A percentile compares a stretch with the other conserved stretches of the same genome.
phyloP scores from a whole-genome alignment of 2,113 vertebrate species.

The Embiotoca jacksoni region DNA sequence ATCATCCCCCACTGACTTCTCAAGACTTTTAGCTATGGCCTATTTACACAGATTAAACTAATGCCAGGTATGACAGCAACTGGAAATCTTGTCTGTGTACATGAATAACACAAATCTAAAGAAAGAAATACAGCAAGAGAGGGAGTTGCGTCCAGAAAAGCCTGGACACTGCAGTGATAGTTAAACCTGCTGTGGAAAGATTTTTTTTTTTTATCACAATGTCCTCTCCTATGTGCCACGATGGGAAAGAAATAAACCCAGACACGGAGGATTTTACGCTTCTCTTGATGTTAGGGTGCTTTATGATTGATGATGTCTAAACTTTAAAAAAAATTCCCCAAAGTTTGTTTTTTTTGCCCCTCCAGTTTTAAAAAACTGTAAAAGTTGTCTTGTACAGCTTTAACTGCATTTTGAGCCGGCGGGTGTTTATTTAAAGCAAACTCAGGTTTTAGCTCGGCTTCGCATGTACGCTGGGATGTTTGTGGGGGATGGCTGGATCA shows the following conservation, averaged over 20 bases:
- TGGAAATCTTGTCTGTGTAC: not conserved
- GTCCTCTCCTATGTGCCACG: not conserved
- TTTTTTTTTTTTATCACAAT: constrained; percentile 3
- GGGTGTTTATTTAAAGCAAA: constrained; percentile 44
- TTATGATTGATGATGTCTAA: constrained; percentile 2
- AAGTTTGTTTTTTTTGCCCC: not conserved
- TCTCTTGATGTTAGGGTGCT: constrained; percentile 1
- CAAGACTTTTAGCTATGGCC: not conserved
- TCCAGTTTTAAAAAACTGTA: constrained; percentile 26
- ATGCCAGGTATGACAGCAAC: not conserved
- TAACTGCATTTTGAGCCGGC: constrained; percentile 5
- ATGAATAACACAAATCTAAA: not conserved
- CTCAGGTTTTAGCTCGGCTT: not conserved
- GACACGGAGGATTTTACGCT: not conserved
- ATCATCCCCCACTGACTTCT: constrained; percentile 3
- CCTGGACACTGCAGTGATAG: constrained; percentile 8
- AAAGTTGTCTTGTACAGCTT: constrained; percentile 13
- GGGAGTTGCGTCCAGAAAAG: not conserved
- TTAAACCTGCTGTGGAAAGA: constrained; percentile 17
- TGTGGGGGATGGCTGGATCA: constrained; percentile 26
- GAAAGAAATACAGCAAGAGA: not conserved
- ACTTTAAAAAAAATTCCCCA: not conserved
- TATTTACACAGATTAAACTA: constrained; percentile 11
- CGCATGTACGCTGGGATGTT: constrained; percentile 7
- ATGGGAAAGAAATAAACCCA: not conserved